Percentiles rank a stretch among this genome's conserved stretches.
Evolutionary conservation across 2,888 invertebrate genomes (phyloP).

Genomic region (Poecilobothrus nobilitatus): DNA sequence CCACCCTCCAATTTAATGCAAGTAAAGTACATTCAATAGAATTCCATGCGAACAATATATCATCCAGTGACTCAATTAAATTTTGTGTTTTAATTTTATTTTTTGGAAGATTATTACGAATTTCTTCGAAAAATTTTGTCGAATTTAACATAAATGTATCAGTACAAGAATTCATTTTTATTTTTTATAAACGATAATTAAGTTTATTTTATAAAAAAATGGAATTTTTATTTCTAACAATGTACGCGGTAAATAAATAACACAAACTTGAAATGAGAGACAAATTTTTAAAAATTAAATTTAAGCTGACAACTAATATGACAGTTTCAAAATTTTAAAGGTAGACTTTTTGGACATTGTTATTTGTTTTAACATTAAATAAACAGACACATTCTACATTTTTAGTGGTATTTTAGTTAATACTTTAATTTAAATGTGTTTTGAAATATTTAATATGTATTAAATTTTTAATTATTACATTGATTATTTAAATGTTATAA

Average conservation of each 20-base stretch:
- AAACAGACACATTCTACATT: no score
- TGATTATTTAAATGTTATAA: no score
- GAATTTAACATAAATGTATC: constrained; percentile 51
- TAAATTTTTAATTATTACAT: no score
- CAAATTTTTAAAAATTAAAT: neutral
- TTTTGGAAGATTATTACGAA: constrained; percentile 47
- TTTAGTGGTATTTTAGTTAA: no score
- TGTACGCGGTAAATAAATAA: no score
- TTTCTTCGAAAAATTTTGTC: constrained; percentile 48
- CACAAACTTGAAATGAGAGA: neutral
- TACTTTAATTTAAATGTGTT: no score
- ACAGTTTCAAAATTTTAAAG: neutral
- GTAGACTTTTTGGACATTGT: no score
- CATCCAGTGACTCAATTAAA: constrained; percentile 52
- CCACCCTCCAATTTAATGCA: constrained; percentile 49
- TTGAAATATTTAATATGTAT: no score
- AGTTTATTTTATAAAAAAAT: neutral
- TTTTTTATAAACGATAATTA: neutral
- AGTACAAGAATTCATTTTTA: constrained; percentile 29
- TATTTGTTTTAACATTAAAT: no score
- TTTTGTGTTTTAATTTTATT: constrained; percentile 48
- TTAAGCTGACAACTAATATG: neutral
- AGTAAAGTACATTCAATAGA: constrained; percentile 49
- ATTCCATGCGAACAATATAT: constrained; percentile 56
- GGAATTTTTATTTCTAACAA: neutral